Conservation (phyloP, 2,888 invertebrate species). For the Acholoe squamosa region DNA sequence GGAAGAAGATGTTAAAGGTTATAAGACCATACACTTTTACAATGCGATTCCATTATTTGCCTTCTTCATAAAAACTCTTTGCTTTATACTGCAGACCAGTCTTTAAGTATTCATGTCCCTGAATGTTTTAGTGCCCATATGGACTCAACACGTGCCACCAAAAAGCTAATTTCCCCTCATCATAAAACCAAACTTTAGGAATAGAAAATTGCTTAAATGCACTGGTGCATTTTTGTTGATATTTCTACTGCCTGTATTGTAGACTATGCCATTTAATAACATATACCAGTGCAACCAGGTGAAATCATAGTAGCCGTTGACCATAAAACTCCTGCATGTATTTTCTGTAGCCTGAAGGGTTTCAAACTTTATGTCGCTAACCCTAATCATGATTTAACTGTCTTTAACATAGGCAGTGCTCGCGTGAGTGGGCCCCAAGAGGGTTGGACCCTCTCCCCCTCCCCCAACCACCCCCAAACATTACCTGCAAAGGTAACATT, state of each 20-base stretch:
- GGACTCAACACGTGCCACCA: not conserved
- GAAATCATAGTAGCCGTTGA: conserved; percentile 25
- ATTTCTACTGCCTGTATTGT: too few species aligned
- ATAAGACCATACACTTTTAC: too few species aligned
- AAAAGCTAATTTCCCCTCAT: too few species aligned
- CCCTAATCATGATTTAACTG: conserved; percentile 53
- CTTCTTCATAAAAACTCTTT: not conserved
- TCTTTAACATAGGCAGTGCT: not conserved
- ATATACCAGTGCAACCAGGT: not conserved
- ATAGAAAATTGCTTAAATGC: too few species aligned
- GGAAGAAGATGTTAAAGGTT: too few species aligned
- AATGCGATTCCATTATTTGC: too few species aligned
- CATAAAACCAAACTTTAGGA: too few species aligned
- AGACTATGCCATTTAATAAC: too few species aligned
- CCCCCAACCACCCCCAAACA: conserved; percentile 23
- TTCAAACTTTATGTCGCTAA: conserved; percentile 45
- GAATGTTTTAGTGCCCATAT: not conserved
- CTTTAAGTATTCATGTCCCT: not conserved
- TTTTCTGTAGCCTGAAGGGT: conserved; percentile 44
- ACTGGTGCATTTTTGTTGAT: too few species aligned
- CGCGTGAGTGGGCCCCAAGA: not conserved
- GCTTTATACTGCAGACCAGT: not conserved
- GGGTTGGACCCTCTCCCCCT: not conserved
- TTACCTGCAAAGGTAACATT: conserved; percentile 28
- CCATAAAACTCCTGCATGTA: conserved; percentile 40